Evolutionary conservation across 2,888 invertebrate species (phyloP), one percentile per base, ranked within the genome.

Genomic region (Ectemnius continuus): DNA sequence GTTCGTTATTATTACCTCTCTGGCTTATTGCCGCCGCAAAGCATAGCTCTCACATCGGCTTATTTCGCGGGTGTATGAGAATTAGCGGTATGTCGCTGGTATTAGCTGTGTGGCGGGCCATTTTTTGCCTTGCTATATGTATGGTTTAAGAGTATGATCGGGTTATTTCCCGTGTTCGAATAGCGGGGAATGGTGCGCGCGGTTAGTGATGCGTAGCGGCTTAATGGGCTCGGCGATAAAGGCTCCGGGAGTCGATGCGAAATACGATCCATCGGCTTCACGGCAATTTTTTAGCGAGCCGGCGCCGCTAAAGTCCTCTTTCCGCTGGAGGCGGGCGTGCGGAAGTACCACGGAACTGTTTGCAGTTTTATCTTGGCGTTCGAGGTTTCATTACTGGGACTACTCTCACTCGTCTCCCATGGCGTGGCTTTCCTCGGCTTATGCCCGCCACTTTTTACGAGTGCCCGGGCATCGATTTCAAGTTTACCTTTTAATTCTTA

Each of bases 191-290:
- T 16, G 16, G 36, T 14, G 16, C 52, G 16, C 52, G 36, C 52
- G 52, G 52, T 52, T 16, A 52, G 52, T 14, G 52, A 52, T 52
- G 52, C 52, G 52, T 52, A 52, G 16, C 52, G 16, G 52, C 52
- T 52, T 52, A 52, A 52, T 52, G 52, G 52, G 52, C 16, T 52
- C 52, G 52, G n/a, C 52, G 52, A 52, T 52, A 52, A 52, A 52
- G 52, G 52, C 52, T 52, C 52, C 13, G n/a, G 14, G 16, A 16
- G 52, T 52, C 52, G 52, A 36, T 16, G 16, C 14, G 52, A 52
- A 52, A 52, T 52, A 52, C 52, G 52, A 16, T 52, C 52, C 16
- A 52, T 52, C 52, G 52, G 52, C n/a, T 52, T 52, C 16, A 52
- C 52, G 16, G 52, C 16, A 52, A 52, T 52, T 52, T 52, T 52